Evolutionary conservation across 2,797 vertebrate species (phyloP).

Genomic region (Remorina albescens): DNA sequence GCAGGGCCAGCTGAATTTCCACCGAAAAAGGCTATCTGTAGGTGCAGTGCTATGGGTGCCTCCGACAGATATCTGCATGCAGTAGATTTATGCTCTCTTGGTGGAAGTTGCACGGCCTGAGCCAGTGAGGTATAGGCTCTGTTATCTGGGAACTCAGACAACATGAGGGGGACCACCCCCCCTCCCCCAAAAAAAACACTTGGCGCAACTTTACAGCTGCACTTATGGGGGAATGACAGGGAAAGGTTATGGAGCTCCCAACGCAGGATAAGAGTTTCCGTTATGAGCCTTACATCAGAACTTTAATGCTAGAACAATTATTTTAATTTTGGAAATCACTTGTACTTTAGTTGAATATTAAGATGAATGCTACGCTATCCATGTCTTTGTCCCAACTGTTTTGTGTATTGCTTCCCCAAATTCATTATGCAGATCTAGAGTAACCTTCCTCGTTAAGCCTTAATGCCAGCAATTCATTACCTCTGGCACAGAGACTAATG

Average conservation of each 20-base stretch:
- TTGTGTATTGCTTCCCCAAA: conserved; percentile 61
- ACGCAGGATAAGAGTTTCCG: conserved; percentile 39
- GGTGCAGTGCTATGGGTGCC: conserved; percentile 40
- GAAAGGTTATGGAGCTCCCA: conserved; percentile 30
- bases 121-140: conserved; percentile 40
- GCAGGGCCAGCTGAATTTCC: conserved; percentile 38
- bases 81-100: conserved; percentile 35
- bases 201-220: conserved; percentile 38
- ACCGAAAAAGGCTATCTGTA: conserved; percentile 49
- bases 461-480: conserved; percentile 84
- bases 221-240: conserved; percentile 3
- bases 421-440: conserved; percentile 77
- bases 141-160: conserved; percentile 54
- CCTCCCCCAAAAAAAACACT: conserved; percentile 45
- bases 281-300: conserved; percentile 39
- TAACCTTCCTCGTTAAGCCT: conserved; percentile 82
- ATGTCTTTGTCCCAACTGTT: conserved; percentile 62
- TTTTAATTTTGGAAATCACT: conserved; percentile 34
- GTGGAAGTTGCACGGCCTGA: conserved; percentile 34
- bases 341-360: conserved; percentile 40
- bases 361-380: conserved; percentile 54
- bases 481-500: conserved; percentile 79
- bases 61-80: conserved; percentile 49
- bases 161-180: too few species aligned
- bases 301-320: conserved; percentile 23